These are phyloP conservation scores for Ectobius pallidus DNA, from an alignment of 2,888 invertebrate genomes.

Conservation along the genomic window DNA sequence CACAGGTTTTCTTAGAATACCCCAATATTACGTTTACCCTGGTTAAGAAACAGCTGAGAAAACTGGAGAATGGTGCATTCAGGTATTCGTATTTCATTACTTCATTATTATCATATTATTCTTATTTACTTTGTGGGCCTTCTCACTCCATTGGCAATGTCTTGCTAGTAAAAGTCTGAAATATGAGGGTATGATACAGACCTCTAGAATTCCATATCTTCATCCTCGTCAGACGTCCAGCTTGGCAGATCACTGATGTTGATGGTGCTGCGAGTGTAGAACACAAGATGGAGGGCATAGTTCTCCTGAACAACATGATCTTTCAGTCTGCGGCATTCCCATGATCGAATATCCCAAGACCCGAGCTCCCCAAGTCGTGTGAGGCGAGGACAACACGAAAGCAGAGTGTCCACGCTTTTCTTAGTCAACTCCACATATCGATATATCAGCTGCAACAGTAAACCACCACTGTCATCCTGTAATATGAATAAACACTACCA, in stretches of 20 bases:
- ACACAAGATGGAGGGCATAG: slow-evolving; percentile 32
- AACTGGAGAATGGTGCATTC: too few species aligned
- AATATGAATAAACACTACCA: too few species aligned
- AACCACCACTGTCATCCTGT: neutral
- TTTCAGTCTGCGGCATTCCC: slow-evolving; percentile 38
- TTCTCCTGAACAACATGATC: slow-evolving; percentile 34
- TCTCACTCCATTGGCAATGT: too few species aligned
- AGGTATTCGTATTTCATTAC: too few species aligned
- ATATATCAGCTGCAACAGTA: slow-evolving; percentile 34
- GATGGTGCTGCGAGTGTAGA: slow-evolving; percentile 26
- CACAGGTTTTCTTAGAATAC: too few species aligned
- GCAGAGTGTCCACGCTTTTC: slow-evolving; percentile 35
- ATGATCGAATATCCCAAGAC: slow-evolving; percentile 41
- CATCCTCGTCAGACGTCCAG: neutral
- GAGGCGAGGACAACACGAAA: slow-evolving; percentile 34
- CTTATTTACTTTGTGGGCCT: too few species aligned
- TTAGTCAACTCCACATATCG: slow-evolving; percentile 36
- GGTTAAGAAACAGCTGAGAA: too few species aligned
- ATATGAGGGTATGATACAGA: too few species aligned
- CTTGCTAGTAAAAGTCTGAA: too few species aligned
- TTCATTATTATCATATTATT: too few species aligned
- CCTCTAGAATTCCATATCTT: neutral
- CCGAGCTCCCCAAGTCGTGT: slow-evolving; percentile 39
- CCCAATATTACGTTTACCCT: too few species aligned
- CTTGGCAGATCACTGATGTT: slow-evolving; percentile 32